Conservation (phyloP, 2,797 vertebrate genomes). For the Manis crassicaudata region DNA sequence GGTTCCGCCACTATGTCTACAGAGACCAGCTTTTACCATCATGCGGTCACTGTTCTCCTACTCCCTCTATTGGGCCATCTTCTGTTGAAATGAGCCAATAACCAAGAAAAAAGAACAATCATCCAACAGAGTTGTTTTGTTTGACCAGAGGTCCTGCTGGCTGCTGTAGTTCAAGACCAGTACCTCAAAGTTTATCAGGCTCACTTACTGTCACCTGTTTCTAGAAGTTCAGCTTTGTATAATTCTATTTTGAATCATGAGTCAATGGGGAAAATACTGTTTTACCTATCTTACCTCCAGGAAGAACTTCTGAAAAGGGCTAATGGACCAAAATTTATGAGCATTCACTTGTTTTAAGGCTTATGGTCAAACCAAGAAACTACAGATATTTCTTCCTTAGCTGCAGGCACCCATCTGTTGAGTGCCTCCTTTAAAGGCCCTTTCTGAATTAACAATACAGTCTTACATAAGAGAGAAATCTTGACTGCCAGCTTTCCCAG, state of each 20-base stretch:
- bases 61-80: not conserved
- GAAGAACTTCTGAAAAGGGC: not conserved
- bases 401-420: not conserved
- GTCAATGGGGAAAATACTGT: not conserved
- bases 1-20: not conserved
- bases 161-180: not conserved
- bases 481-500: not conserved
- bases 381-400: not conserved
- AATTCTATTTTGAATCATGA: not conserved
- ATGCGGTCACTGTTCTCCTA: not conserved
- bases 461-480: not conserved
- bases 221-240: not conserved
- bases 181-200: not conserved
- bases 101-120: not conserved
- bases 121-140: not conserved
- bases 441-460: not conserved
- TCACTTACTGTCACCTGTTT: not conserved
- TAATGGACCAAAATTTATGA: not conserved
- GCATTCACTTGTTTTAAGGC: not conserved
- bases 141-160: not conserved
- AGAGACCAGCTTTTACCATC: not conserved
- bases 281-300: not conserved
- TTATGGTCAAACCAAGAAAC: not conserved
- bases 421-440: not conserved
- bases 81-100: not conserved